Evolutionary conservation across 64 coral and sea anemone species (phyloP), one percentile per base, ranked within the genome.

Genomic region (Stichodactyla helianthus): DNA sequence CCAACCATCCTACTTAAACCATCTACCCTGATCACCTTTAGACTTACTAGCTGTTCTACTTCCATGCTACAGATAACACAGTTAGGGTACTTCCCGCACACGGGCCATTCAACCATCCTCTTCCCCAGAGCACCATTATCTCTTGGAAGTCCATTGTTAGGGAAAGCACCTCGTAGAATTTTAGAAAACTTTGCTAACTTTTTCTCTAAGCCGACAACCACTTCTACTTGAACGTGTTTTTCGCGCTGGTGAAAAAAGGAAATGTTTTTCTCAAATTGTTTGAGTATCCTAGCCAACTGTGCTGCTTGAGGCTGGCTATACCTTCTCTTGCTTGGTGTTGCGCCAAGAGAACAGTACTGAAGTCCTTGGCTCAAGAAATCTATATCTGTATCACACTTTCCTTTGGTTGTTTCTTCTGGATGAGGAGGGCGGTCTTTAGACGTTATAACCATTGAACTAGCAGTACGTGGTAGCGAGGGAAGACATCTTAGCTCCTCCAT

Each of bases 1-100:
- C 19, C 18, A 23, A 23, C n/a, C 63, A 20, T 4, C 14, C 8
- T 15, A 58, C 55, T 1, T 11, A 58, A 9, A 58, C 63, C n/a
- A n/a, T 68, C 68, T 65, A 6, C 0, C 62, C 19, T 65, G 20
- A 7, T 65, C 1, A 27, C 6, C 20, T 20, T 7, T 22, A 23
- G 6, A 81, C 78, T 81, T 81, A 81, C 78, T 63, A 91, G 59
- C 82, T 86, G 71, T 87, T 79, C 59, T 13, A 92, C 68, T 84
- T 92, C 86, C 77, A 92, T 88, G 35, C 13, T 88, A 84, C 91
- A 92, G 17, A 92, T 92, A 7, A 79, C 50, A 84, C 91, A 92
- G 31, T 78, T 84, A 13, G 93, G 89, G 31, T 94, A 91, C 28
- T 84, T 94, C 25, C 65, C 88, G 62, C 93, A 94, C 0, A 94